Conservation (phyloP, 2,888 invertebrate species). For the Helobdella robusta region DNA sequence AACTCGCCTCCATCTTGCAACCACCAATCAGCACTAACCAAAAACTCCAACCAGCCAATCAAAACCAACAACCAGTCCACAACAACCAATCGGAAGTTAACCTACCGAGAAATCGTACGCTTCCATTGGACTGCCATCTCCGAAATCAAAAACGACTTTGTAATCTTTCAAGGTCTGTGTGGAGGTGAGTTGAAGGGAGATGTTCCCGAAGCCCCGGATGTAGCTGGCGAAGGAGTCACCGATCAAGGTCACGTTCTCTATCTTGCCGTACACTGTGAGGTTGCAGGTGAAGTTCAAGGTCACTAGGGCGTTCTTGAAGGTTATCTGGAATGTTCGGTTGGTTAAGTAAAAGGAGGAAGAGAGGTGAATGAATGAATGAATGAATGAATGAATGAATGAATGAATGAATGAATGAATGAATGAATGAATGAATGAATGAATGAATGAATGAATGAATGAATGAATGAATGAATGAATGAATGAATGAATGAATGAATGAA, state of each 20-base stretch:
- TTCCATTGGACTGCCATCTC: slow-evolving; percentile 5
- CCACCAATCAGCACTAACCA: no score
- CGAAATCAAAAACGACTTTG: slow-evolving; percentile 22
- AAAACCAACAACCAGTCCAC: no score
- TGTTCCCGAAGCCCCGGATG: slow-evolving; percentile 16
- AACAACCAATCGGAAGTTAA: no score
- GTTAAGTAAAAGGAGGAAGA: neutral
- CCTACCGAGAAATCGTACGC: neutral
- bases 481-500: no score
- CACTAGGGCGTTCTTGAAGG: slow-evolving; percentile 32
- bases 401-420: no score
- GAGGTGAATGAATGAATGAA: neutral
- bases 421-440: no score
- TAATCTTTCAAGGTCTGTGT: slow-evolving; percentile 13
- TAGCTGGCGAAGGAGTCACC: slow-evolving; percentile 31
- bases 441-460: no score
- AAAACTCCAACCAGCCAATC: no score
- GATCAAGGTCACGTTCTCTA: slow-evolving; percentile 34
- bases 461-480: no score
- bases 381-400: neutral
- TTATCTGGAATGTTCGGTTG: slow-evolving; percentile 5
- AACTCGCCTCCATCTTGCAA: no score
- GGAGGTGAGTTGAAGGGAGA: slow-evolving; percentile 18
- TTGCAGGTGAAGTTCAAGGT: slow-evolving; percentile 16
- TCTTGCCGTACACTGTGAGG: slow-evolving; percentile 28